A percentile compares a stretch with the other conserved stretches of the same genome.
Evolutionary conservation across 2,113 vertebrate genomes (phyloP).

Genomic region (Corythornis vintsioides): DNA sequence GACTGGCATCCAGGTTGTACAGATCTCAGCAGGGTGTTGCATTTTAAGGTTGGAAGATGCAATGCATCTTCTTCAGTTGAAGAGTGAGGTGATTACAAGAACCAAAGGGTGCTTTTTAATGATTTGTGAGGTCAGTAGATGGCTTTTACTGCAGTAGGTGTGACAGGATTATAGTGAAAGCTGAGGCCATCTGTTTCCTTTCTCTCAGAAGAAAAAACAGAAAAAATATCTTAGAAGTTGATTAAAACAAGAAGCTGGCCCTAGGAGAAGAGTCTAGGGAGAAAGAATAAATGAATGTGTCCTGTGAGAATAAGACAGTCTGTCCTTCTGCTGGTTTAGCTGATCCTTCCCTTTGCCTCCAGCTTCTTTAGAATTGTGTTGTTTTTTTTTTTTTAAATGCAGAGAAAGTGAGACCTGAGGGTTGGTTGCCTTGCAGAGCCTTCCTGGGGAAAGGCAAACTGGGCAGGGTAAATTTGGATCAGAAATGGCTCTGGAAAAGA

Average conservation of each 20-base stretch:
- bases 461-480: neutral
- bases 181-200: neutral
- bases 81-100: neutral
- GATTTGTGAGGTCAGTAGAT: neutral
- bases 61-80: neutral
- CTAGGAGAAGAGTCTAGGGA: neutral
- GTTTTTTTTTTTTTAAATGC: neutral
- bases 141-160: neutral
- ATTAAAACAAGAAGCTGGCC: neutral
- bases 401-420: neutral
- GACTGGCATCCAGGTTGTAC: neutral
- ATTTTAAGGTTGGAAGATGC: neutral
- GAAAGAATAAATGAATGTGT: neutral
- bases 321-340: neutral
- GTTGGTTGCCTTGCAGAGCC: neutral
- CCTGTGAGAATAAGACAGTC: neutral
- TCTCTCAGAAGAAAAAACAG: neutral
- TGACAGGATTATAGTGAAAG: neutral
- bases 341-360: neutral
- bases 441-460: neutral
- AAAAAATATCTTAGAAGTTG: slow-evolving; percentile 5
- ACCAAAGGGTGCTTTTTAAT: neutral
- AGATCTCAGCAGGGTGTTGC: neutral
- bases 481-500: neutral
- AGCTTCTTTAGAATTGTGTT: neutral